These are phyloP conservation scores for Buceros bicornis DNA, from an alignment of 2,797 vertebrate genomes.

Conservation along the genomic window DNA sequence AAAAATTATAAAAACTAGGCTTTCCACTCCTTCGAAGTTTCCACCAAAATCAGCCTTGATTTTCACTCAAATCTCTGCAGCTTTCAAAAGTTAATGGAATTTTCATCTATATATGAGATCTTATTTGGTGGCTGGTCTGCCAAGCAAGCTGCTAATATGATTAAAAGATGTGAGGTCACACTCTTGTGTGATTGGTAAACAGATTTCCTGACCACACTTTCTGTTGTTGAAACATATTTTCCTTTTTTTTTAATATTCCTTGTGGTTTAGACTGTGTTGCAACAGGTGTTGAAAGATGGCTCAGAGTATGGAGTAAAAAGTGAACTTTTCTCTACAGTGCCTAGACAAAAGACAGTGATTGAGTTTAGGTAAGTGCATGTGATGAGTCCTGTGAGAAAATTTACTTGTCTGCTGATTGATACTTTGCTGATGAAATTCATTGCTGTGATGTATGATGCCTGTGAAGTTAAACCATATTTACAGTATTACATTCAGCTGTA, in stretches of 20 bases:
- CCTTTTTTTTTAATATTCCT: neutral
- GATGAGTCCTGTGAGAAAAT: neutral
- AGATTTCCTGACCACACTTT: neutral
- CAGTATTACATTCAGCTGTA: neutral
- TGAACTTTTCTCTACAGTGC: slow-evolving; percentile 85
- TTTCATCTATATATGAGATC: neutral
- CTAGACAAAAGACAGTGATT: slow-evolving; percentile 85
- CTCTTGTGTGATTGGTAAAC: neutral
- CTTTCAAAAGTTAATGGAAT: neutral
- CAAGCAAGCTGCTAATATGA: neutral
- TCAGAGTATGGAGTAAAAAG: slow-evolving; percentile 87
- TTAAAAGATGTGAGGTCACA: neutral
- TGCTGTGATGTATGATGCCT: neutral
- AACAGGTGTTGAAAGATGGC: slow-evolving; percentile 83
- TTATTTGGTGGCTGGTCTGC: neutral
- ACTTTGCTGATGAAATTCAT: neutral
- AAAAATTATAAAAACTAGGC: neutral
- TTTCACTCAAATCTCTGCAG: neutral
- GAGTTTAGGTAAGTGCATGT: slow-evolving; percentile 89
- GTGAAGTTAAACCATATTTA: neutral
- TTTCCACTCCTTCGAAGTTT: neutral
- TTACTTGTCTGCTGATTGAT: neutral
- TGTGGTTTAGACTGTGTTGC: slow-evolving; percentile 86
- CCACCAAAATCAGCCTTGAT: neutral
- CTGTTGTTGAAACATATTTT: neutral